Base-by-base conservation (phyloP, 2,113 vertebrate genomes). In the Typhlomys cinereus region DNA sequence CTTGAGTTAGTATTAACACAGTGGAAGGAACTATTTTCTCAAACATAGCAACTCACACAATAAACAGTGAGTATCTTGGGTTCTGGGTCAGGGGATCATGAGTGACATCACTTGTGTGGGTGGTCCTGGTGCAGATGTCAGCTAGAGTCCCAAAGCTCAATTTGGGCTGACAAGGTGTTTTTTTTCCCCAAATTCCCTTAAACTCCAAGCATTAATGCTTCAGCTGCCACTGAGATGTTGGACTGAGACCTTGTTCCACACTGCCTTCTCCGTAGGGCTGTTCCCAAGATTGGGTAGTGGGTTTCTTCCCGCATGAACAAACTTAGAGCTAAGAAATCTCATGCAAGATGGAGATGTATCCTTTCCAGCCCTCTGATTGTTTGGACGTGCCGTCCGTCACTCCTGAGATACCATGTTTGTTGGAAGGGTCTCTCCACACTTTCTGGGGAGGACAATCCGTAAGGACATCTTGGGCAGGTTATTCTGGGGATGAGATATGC, bases 221-320 rank as follows among this genome's bases (percentile, higher is more conserved):
- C 9, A 20, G 11, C 2, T 83, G 17, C 36, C 36, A 7, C 34
- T 0, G 0, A 17, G 27, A 11, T 46, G 4, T 11, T 31, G 29
- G 44, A 23, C 0, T 0, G 7, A 23, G 57, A 10, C 39, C 17
- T 23, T 6, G 10, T 54, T 15, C 15, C 34, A 17, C 0, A 2
- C 0, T 21, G 18, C 18, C 48, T 39, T 75, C n/a, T 81, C 31
- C 36, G 15, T 1, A 5, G 5, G 7, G 29, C 5, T 18, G 14
- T 7, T 54, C 23, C 25, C 1, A 8, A 4, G 23, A 15, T 17
- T 25, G 3, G 36, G 17, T 2, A 0, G 5, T 50, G 13, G 7
- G 23, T 27, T 20, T 48, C 39, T 10, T 44, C 31, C 36, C 15
- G 21, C 25, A 4, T 1, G 8, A 44, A 1, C 9, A 2, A 27